These are phyloP conservation scores for Cheilosia vulpina DNA, from an alignment of 2,888 invertebrate species.

Conservation along the genomic window DNA sequence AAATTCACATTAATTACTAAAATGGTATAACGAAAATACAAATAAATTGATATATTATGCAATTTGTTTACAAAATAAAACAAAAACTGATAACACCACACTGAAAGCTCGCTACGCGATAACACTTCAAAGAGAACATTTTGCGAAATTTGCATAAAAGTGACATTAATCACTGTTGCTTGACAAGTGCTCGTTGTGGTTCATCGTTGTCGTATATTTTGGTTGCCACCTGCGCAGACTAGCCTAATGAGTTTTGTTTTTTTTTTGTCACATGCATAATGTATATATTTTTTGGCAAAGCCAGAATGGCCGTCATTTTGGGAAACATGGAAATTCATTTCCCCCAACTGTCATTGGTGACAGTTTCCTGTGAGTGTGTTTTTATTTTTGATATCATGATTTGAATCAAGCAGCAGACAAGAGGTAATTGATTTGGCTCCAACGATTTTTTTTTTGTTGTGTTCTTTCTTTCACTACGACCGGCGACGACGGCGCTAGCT, in stretches of 20 bases:
- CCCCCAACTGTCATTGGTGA: constrained; percentile 49
- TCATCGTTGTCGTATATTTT: constrained; percentile 26
- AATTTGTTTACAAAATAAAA: constrained; percentile 37
- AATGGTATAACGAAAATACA: constrained; percentile 20
- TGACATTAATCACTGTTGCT: constrained; percentile 66
- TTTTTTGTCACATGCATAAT: neutral
- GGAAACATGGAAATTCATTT: constrained; percentile 42
- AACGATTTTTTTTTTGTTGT: constrained; percentile 61
- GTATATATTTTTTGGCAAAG: constrained; percentile 35
- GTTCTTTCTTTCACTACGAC: neutral
- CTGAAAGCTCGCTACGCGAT: constrained; percentile 24
- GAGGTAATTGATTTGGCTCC: constrained; percentile 82
- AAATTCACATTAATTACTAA: constrained; percentile 65
- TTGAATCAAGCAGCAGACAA: constrained; percentile 77
- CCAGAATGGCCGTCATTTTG: constrained; percentile 31
- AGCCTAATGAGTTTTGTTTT: constrained; percentile 22
- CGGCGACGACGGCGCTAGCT: constrained; percentile 54
- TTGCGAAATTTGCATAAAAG: constrained; percentile 69
- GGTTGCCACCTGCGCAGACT: constrained; percentile 43
- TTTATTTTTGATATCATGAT: constrained; percentile 64
- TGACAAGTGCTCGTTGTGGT: constrained; percentile 58
- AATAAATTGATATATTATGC: constrained; percentile 33
- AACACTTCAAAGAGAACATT: constrained; percentile 39
- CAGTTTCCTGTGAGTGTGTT: constrained; percentile 32
- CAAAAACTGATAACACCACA: constrained; percentile 15